These are phyloP conservation scores for Campopleginae sp. DNA, from an alignment of 2,888 invertebrate species.

Conservation along the genomic window DNA sequence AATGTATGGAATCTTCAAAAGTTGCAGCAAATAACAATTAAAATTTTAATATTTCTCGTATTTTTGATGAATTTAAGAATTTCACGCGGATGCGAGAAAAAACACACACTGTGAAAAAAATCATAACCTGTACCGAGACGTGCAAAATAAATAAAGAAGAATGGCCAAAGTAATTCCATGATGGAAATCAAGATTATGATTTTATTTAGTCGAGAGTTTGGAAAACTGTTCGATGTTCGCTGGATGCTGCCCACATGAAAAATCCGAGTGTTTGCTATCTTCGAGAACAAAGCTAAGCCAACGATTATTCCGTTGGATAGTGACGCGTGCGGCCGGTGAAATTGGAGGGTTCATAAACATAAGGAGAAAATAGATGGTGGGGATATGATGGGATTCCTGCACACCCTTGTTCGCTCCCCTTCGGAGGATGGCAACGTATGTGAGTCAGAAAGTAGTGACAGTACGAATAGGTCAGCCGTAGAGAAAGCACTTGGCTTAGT, in stretches of 20 bases:
- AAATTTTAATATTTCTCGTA: neutral
- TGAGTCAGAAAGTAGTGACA: conserved; percentile 67
- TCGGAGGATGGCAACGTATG: conserved; percentile 18
- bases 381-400: conserved; percentile 45
- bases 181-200: neutral
- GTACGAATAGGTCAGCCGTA: conserved; percentile 62
- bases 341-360: conserved; percentile 60
- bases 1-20: neutral
- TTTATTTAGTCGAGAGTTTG: too few relatives aligned
- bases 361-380: conserved; percentile 32
- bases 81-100: neutral
- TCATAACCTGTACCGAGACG: neutral
- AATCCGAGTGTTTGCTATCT: neutral
- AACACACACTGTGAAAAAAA: neutral
- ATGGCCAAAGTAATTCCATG: neutral
- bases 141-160: neutral
- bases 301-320: conserved; percentile 2
- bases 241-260: neutral
- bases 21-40: neutral
- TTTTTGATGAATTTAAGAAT: neutral
- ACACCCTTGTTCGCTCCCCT: conserved; percentile 33
- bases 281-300: conserved; percentile 15
- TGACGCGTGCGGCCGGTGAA: conserved; percentile 15
- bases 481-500: conserved; percentile 58
- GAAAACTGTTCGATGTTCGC: neutral